Conservation (phyloP, 2,888 invertebrate species). For the Neoscelio sp. region DNA sequence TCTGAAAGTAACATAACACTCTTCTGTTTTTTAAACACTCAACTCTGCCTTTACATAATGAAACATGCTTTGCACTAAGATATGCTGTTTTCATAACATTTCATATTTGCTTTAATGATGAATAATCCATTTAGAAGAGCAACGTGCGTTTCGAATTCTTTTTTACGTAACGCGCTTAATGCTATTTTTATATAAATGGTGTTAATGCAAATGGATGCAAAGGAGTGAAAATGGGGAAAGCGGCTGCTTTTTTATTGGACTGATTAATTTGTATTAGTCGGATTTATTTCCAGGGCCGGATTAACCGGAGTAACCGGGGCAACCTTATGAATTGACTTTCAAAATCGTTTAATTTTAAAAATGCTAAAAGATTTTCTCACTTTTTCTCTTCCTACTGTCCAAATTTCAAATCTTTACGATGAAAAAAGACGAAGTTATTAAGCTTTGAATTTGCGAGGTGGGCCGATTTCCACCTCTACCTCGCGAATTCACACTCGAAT, state of each 20-base stretch:
- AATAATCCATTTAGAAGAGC: neutral
- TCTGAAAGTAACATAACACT: no score
- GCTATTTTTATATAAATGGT: conserved; percentile 21
- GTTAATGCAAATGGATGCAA: conserved; percentile 10
- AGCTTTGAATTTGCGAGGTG: no score
- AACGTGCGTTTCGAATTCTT: conserved; percentile 18
- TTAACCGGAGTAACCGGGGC: no score
- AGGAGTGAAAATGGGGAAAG: conserved; percentile 58
- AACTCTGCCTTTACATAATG: conserved; percentile 8
- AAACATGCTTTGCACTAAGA: conserved; percentile 30
- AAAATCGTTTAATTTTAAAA: no score
- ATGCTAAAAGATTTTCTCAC: conserved; percentile 26
- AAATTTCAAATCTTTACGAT: no score
- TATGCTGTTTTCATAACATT: conserved; percentile 36
- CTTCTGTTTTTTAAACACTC: no score
- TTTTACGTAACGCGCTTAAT: neutral
- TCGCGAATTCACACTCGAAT: no score
- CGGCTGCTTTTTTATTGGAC: conserved; percentile 2
- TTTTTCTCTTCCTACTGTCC: no score
- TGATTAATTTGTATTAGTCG: conserved; percentile 48
- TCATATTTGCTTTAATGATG: conserved; percentile 16
- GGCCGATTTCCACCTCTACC: no score
- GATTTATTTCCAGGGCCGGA: no score
- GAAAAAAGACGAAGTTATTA: no score
- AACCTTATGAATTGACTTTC: no score